Percentiles rank a stretch among this genome's conserved stretches.
phyloP scores from a whole-genome alignment of 2,888 invertebrate genomes.

The Conchocele bisecta region DNA sequence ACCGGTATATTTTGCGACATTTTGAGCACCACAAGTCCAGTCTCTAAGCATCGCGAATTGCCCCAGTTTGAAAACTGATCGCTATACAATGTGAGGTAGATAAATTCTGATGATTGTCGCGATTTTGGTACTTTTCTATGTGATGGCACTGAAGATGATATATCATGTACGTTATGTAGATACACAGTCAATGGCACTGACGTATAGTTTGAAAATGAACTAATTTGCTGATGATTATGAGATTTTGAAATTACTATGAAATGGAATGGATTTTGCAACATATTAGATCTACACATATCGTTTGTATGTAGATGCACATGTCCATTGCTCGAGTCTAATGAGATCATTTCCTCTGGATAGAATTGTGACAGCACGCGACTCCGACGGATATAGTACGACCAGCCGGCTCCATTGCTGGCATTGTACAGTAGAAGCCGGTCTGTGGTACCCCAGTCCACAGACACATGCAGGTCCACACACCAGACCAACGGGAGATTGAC shows the following conservation, averaged over 20 bases:
- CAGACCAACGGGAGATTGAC: conserved; percentile 26
- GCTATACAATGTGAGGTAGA: conserved; percentile 40
- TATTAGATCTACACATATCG: conserved; percentile 52
- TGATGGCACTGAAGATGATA: conserved; percentile 55
- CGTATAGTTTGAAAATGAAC: conserved; percentile 51
- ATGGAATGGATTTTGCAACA: conserved; percentile 54
- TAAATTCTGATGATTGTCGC: conserved; percentile 15
- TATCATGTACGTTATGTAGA: conserved; percentile 63
- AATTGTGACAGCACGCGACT: no score
- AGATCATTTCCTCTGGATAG: conserved; percentile 49
- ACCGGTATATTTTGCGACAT: conserved; percentile 49
- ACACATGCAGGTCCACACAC: conserved; percentile 60
- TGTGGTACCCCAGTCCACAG: conserved; percentile 28
- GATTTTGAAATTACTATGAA: conserved; percentile 60
- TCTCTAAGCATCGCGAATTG: conserved; percentile 49
- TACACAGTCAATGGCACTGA: conserved; percentile 63
- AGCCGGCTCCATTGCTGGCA: conserved; percentile 84
- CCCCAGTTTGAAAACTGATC: conserved; percentile 28
- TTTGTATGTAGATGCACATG: conserved; percentile 55
- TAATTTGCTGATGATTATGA: conserved; percentile 27
- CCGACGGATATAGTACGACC: conserved; percentile 76
- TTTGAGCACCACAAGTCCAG: conserved; percentile 40
- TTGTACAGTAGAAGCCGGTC: conserved; percentile 67
- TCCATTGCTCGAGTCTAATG: conserved; percentile 63
- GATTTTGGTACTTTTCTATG: conserved; percentile 26